Evolutionary conservation across 2,797 vertebrate species (phyloP).

Genomic region (Morus bassanus): DNA sequence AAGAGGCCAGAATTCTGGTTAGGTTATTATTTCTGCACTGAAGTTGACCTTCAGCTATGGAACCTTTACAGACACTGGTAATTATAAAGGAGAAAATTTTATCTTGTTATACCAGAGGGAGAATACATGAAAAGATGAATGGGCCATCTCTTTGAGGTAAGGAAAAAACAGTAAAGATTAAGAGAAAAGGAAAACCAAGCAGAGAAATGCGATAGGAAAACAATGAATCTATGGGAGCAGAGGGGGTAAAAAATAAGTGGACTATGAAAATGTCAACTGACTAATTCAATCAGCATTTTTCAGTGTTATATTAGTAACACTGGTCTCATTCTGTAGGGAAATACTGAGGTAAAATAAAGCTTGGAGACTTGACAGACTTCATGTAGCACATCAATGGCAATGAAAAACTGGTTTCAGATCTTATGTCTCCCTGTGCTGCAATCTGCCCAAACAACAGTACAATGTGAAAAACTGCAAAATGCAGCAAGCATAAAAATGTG

Average conservation of each 20-base stretch:
- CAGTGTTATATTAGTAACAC: background rate
- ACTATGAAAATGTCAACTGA: slow-evolving; percentile 5
- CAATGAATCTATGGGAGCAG: background rate
- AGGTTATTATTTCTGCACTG: background rate
- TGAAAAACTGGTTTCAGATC: background rate
- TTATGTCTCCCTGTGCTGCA: background rate
- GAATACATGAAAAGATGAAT: background rate
- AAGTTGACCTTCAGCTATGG: background rate
- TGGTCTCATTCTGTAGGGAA: background rate
- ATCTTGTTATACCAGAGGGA: background rate
- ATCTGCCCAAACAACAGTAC: background rate
- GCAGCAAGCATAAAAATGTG: background rate
- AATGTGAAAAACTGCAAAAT: background rate
- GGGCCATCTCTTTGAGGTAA: background rate
- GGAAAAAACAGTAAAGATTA: background rate
- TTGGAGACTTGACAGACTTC: background rate
- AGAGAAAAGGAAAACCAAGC: background rate
- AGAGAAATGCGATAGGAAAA: background rate
- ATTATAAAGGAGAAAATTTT: background rate
- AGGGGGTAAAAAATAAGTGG: background rate
- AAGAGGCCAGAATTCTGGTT: background rate
- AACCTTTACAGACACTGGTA: background rate
- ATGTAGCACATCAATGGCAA: background rate
- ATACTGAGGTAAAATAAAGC: background rate
- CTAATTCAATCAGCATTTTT: background rate